Base-by-base conservation (phyloP, 2,888 invertebrate genomes). In the Panopea generosa region DNA sequence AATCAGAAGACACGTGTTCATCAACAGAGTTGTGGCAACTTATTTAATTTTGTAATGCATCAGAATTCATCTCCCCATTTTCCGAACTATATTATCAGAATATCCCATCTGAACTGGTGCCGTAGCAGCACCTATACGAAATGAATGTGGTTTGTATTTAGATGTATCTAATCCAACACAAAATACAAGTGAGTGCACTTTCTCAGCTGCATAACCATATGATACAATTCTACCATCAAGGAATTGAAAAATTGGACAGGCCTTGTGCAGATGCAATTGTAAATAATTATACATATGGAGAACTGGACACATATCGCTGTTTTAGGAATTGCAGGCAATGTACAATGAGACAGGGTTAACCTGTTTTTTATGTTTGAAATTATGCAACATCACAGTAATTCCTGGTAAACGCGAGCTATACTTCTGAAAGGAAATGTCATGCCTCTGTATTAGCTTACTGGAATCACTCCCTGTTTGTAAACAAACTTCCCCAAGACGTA, bases 361-460 rank as follows among this genome's bases (percentile, higher is more conserved):
- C 16, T 47, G 20, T 61, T 61, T 61, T n/a, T 49, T 61, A 22
- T 49, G 61, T 49, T 61, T 61, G 27, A 61, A 61, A 29, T 61
- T 16, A n/a, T 20, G 22, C 26, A 61, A 33, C 27, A 18, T 24
- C 9, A 61, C 3, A 9, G 14, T 26, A 3, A 45, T 20, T 18
- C 45, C 45, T 45, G 16, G 6, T 33, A 33, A 33, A 33, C 33
- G 4, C 4, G 33, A 7, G 33, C 33, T 11, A 4, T 45, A 6
- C 16, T 4, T 45, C 18, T 27, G 33, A n/a, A 40, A 27, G 16
- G n/a, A 33, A 61, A 61, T n/a, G 18, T 45, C 61, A 9, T 14
- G 4, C 27, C 45, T 6, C 24, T 60, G 60, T 7, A 60, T 27
- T 27, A 45, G 2, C 20, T 26, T 43, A 40, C 18, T 9, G 3